phyloP scores from a whole-genome alignment of 2,113 vertebrate genomes.

The Spilogale gracilis region DNA sequence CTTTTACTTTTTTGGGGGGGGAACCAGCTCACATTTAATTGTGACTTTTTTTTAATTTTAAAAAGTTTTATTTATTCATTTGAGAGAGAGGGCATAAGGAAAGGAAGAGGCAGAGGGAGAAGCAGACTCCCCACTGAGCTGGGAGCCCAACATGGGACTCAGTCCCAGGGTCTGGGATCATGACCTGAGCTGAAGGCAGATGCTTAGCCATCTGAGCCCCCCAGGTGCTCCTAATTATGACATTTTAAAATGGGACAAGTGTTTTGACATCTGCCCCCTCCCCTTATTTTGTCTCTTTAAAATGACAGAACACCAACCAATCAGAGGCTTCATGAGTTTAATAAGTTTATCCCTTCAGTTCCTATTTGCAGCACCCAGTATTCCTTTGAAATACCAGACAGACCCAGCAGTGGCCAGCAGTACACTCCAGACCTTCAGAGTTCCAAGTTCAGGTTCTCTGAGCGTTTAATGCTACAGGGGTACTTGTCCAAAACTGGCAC shows the following conservation, averaged over 20 bases:
- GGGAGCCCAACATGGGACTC: too few species aligned
- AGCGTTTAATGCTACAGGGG: neutral
- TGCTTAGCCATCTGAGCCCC: too few species aligned
- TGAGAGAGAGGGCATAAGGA: too few species aligned
- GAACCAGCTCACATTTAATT: neutral
- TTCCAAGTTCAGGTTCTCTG: neutral
- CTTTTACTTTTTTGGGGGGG: neutral
- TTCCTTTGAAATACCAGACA: constrained; percentile 40
- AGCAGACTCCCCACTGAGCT: too few species aligned
- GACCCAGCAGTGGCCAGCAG: neutral
- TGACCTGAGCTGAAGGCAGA: too few species aligned
- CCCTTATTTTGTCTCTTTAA: neutral
- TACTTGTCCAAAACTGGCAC: neutral
- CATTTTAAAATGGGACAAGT: neutral
- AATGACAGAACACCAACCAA: neutral
- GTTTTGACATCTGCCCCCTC: neutral
- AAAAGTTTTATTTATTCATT: too few species aligned
- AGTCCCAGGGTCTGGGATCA: too few species aligned
- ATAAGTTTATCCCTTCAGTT: neutral
- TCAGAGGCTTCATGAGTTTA: neutral
- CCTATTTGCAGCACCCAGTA: neutral
- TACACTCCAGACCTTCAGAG: neutral
- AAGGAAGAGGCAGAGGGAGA: too few species aligned
- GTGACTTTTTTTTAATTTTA: neutral
- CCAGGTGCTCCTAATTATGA: neutral